phyloP scores from a whole-genome alignment of 2,797 vertebrate genomes.

The Cuculus canorus region DNA sequence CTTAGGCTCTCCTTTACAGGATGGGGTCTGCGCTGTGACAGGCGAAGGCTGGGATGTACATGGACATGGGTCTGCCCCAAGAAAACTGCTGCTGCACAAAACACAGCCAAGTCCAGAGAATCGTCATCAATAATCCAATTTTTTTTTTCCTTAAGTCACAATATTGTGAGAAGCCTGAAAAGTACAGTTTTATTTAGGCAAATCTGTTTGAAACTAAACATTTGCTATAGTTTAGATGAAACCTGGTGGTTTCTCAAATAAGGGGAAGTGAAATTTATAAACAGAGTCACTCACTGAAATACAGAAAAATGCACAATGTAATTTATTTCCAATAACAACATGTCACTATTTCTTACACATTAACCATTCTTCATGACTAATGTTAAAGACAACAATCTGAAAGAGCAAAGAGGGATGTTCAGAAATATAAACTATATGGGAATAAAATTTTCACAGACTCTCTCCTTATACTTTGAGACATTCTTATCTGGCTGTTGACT shows the following conservation, averaged over 20 bases:
- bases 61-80: background rate
- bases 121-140: background rate
- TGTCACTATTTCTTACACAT: background rate
- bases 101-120: background rate
- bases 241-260: background rate
- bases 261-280: constrained; percentile 35
- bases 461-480: background rate
- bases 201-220: background rate
- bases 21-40: background rate
- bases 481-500: background rate
- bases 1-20: background rate
- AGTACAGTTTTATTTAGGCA: background rate
- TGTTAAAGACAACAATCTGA: background rate
- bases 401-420: background rate
- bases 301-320: constrained; percentile 1
- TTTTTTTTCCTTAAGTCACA: background rate
- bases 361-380: background rate
- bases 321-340: background rate
- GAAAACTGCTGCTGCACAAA: constrained; percentile 10
- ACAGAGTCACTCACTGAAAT: background rate
- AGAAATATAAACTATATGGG: background rate
- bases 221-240: constrained; percentile 33
- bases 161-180: background rate
- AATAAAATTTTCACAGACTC: background rate
- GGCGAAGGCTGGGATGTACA: background rate